These are phyloP conservation scores for Bettongia penicillata DNA, from an alignment of 2,113 vertebrate genomes.

Conservation along the genomic window DNA sequence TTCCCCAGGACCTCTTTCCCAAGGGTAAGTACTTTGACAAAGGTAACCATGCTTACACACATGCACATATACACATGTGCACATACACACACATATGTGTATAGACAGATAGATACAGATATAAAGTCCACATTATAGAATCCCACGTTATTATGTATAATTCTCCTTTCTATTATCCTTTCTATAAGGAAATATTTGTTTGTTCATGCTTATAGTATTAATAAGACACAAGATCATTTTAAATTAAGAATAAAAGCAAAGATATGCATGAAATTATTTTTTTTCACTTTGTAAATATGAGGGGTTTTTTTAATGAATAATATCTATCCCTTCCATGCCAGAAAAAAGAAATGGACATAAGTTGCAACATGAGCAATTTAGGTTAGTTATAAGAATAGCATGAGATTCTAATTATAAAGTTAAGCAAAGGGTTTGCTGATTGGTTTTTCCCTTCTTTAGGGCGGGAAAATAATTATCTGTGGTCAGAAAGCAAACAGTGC, in stretches of 20 bases:
- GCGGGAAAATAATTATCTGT: background rate
- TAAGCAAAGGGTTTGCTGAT: background rate
- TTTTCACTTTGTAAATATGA: background rate
- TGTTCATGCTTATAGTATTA: background rate
- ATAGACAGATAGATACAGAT: background rate
- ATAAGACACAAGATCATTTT: background rate
- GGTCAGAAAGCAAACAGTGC: background rate
- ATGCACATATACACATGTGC: accelerated
- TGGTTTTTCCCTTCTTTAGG: background rate
- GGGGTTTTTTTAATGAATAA: background rate
- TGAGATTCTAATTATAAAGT: background rate
- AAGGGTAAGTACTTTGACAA: background rate
- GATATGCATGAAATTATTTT: background rate
- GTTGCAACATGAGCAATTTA: background rate
- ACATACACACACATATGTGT: too few species aligned
- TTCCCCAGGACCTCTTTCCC: background rate
- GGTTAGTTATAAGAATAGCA: background rate
- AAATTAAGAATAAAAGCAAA: background rate
- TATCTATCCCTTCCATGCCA: background rate
- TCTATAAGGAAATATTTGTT: background rate
- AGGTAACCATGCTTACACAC: background rate
- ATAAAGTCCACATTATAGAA: too few species aligned
- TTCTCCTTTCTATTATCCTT: background rate
- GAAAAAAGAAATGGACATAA: background rate
- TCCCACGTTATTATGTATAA: background rate